Percentiles rank a stretch among this genome's conserved stretches.
These are phyloP conservation scores for Leptinotarsa peninsularis DNA, from an alignment of 2,888 invertebrate genomes.

Conservation along the genomic window DNA sequence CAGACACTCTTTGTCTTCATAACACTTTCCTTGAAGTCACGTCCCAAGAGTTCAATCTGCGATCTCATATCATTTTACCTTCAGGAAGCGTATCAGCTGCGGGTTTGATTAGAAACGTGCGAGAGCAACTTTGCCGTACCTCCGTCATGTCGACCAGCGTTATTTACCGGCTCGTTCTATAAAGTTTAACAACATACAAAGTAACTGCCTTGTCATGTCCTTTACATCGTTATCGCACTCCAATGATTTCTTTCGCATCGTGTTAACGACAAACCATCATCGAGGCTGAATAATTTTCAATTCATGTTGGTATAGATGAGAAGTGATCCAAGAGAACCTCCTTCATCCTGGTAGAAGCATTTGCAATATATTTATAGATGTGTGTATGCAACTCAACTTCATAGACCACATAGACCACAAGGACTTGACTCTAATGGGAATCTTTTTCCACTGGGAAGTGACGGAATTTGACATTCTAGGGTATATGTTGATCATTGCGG, in stretches of 20 bases:
- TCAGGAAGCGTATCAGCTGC: slow-evolving; percentile 13
- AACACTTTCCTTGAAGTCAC: background rate
- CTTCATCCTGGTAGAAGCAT: too few relatives aligned
- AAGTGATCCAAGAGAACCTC: too few relatives aligned
- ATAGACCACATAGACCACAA: too few relatives aligned
- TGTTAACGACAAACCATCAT: background rate
- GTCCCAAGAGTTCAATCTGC: slow-evolving; percentile 25
- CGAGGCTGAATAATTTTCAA: too few relatives aligned
- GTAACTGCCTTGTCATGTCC: slow-evolving; percentile 46
- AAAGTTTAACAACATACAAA: slow-evolving; percentile 46
- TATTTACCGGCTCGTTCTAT: slow-evolving; percentile 48
- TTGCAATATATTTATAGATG: too few relatives aligned
- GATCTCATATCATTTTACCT: slow-evolving; percentile 14
- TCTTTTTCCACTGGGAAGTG: too few relatives aligned
- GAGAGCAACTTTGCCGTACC: slow-evolving; percentile 4
- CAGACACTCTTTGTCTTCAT: too few relatives aligned
- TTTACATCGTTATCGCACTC: slow-evolving; percentile 39
- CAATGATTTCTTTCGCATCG: slow-evolving; percentile 20
- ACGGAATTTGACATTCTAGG: too few relatives aligned
- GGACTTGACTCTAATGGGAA: too few relatives aligned
- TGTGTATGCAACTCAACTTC: too few relatives aligned
- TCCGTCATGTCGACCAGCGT: slow-evolving; percentile 26
- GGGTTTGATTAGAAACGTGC: slow-evolving; percentile 25
- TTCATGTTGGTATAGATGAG: too few relatives aligned
- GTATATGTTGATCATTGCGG: too few relatives aligned